Percentiles rank a stretch among this genome's conserved stretches.
These are phyloP conservation scores for Potamarius usumacintae DNA, from an alignment of 2,113 vertebrate species.

Conservation along the genomic window DNA sequence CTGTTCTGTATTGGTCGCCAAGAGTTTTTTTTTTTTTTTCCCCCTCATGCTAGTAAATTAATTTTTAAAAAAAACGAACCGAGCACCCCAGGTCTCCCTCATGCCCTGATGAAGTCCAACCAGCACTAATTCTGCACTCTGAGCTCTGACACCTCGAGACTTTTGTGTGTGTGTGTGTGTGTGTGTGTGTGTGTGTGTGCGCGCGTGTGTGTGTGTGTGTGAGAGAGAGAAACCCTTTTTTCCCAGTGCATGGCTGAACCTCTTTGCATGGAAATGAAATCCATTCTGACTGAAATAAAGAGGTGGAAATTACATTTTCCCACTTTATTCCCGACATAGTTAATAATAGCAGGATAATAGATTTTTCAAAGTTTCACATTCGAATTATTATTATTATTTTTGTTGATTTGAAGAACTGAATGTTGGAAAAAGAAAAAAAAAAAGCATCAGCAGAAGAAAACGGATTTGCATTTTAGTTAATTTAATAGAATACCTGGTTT, in stretches of 20 bases:
- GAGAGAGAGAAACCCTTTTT: conserved; percentile 64
- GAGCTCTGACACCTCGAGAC: conserved; percentile 69
- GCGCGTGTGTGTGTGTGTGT: conserved; percentile 62
- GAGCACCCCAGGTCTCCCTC: conserved; percentile 51
- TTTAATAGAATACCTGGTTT: not conserved
- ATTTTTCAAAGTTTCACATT: conserved; percentile 44
- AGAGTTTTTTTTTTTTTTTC: not conserved
- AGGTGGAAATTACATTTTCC: conserved; percentile 50
- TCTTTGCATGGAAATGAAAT: conserved; percentile 84
- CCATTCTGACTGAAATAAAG: conserved; percentile 62
- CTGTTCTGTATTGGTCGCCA: not conserved
- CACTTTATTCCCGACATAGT: conserved; percentile 55
- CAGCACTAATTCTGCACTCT: conserved; percentile 87
- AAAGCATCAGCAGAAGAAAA: conserved; percentile 60
- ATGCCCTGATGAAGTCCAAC: conserved; percentile 79
- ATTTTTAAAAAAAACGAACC: not conserved
- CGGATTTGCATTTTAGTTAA: conserved; percentile 6
- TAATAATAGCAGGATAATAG: conserved; percentile 57
- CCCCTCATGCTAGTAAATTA: conserved; percentile 46
- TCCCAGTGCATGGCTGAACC: conserved; percentile 88
- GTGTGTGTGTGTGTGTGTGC: conserved; percentile 44
- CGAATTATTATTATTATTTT: conserved; percentile 47
- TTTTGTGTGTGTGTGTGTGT: conserved; percentile 63
- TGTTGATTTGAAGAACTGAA: conserved; percentile 63
- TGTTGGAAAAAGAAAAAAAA: conserved; percentile 65